Base-by-base conservation (phyloP, 2,113 vertebrate species). In the Apteryx mantelli region DNA sequence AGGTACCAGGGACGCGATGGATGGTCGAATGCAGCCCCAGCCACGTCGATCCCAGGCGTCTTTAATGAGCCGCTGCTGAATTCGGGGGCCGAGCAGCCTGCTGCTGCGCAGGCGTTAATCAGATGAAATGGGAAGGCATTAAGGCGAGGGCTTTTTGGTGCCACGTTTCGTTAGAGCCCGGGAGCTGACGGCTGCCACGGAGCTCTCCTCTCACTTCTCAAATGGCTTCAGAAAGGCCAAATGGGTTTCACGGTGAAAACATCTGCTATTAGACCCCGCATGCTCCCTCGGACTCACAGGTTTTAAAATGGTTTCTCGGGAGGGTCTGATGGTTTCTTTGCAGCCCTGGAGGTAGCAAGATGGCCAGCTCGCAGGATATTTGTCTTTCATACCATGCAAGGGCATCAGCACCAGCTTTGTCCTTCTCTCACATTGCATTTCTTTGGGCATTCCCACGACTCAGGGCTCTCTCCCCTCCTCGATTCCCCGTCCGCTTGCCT, bases 251-350 rank as follows among this genome's bases (percentile, higher is more conserved):
- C 1, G 25, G 65, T 25, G 60, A 52, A n/a, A 25, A 20, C 1
- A 40, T 15, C 38, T 86, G 36, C 11, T 34, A 13, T 50, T 8
- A 64, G 22, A 83, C 7, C 26, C 50, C 40, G 17, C 1, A 1
- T 3, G 12, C 15, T 46, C 7, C 0, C 36, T 63, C 32, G 0
- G 2, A 11, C 4, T 2, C n/a, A 48, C 1, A 1, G 17, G 14
- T 19, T 85, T 70, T 15, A 46, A 61, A 86, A 38, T n/a, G 28
- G 15, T 58, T 75, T 66, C 38, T 9, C 18, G 73, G 73, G 58
- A 58, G 52, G 34, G 21, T 28, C 38, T 64, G 44, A 53, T 36
- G 25, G 36, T 38, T 32, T 61, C 5, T 7, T 11, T 42, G 46
- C 30, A 88, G 32, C 10, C 76, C 30, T 44, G 26, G 65, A 53